Base-by-base conservation (phyloP, 2,797 vertebrate species). In the Gymnoscopelus microlampas region DNA sequence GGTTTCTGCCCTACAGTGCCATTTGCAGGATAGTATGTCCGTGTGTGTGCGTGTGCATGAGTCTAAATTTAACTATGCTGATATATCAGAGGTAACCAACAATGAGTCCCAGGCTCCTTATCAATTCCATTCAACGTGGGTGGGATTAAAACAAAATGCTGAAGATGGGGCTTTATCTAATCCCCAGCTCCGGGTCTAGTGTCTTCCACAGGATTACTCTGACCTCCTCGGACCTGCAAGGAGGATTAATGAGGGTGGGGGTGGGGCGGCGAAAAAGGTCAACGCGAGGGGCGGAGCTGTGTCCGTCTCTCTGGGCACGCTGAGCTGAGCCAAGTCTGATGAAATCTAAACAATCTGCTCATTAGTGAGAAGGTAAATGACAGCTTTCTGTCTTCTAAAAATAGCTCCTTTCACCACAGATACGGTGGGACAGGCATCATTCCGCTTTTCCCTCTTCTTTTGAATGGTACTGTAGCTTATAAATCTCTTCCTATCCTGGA, bases 191-290 rank as follows among this genome's bases (percentile, higher is more conserved):
- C 29, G 44, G 19, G 64, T 62, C 55, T 59, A 53, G 56, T 66
- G 64, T 79, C 53, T 68, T 74, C 74, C 66, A 55, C 32, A 50
- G 71, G 70, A 81, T 85, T 76, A 85, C 63, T 62, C 69, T 26
- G 67, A 62, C 60, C 63, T 60, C 23, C 55, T 60, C 55, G 15
- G 71, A 76, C 69, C 79, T 71, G 69, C 72, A 75, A 49, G 70
- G 44, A 44, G 65, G 80, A 75, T 75, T 82, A 76, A 29, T 54
- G 26, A 9, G n/a, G 44, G 39, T 44, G 39, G 7, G 8, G 39
- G 39, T 8, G 39, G 51, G 58, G 50, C 62, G 68, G 56, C 32
- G 44, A 53, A 62, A 61, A 44, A 68, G 69, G 68, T 67, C 64
- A 68, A 35, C 29, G 23, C 5, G 24, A 53, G 26, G 14, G 51